These are phyloP conservation scores for Phaetusa simplex DNA, from an alignment of 2,113 vertebrate species.

Conservation along the genomic window DNA sequence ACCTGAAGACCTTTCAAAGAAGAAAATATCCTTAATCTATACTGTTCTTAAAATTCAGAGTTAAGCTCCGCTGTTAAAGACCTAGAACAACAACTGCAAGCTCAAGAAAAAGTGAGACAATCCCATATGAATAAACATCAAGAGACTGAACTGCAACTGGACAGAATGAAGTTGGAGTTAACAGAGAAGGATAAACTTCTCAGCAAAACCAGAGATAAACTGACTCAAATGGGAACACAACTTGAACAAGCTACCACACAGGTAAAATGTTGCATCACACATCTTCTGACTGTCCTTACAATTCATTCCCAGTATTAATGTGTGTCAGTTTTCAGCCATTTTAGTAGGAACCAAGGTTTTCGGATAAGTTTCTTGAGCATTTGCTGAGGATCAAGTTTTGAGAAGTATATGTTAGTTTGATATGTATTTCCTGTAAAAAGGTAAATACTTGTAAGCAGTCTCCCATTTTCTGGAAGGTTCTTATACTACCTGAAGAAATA, in stretches of 20 bases:
- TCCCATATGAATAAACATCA: slow-evolving; percentile 75
- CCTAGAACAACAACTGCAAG: slow-evolving; percentile 79
- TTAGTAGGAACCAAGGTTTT: neutral
- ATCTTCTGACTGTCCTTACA: neutral
- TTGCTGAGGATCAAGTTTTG: neutral
- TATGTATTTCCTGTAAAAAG: neutral
- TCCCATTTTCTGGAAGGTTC: neutral
- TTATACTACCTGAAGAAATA: neutral
- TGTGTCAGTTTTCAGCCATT: neutral
- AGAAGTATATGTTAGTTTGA: neutral
- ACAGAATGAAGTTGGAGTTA: slow-evolving; percentile 80
- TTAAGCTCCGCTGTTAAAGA: slow-evolving; percentile 79
- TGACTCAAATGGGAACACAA: slow-evolving; percentile 73
- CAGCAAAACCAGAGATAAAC: slow-evolving; percentile 80
- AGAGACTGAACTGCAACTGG: slow-evolving; percentile 81
- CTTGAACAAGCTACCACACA: slow-evolving; percentile 78
- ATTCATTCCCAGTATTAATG: neutral
- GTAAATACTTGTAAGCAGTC: neutral
- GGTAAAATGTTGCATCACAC: slow-evolving; percentile 63
- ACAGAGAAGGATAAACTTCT: slow-evolving; percentile 81
- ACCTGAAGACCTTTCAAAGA: neutral
- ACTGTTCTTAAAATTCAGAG: slow-evolving; percentile 71
- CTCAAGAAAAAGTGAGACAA: slow-evolving; percentile 82
- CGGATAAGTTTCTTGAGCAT: neutral
- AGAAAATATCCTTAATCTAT: neutral